Base-by-base conservation (phyloP, 2,888 invertebrate genomes). In the Hofmannophila pseudospretella region DNA sequence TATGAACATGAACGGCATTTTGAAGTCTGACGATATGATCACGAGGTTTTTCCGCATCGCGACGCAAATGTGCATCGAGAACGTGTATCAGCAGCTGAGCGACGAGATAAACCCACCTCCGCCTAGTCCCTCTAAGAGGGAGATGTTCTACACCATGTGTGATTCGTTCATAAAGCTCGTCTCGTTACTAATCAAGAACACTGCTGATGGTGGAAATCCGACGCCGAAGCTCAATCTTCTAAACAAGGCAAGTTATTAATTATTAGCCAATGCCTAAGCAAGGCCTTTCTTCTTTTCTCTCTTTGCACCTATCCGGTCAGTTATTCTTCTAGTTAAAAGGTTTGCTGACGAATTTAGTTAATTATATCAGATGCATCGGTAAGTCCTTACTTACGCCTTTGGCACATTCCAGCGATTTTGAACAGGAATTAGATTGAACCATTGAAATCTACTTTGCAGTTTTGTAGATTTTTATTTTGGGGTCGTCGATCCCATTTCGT, bases 1-100 rank as follows among this genome's bases (percentile, higher is more conserved):
- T 76, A 97, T 99, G 97, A 98, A 98, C 72, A 90, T 95, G 74
- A 59, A 79, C 29, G 84, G 99, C 3, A 97, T 99, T 42, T 87
- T 98, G 35, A 98, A 98, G 76, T 97, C 98, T 0, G 99, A 99
- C 67, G 99, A 99, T 66, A 89, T 98, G 62, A 98, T 99, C 45
- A 97, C 98, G 0, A 88, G 98, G 39, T 99, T 99, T 88, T 98
- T 99, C 89, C 92, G 99, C 28, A 91, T 98, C 43, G 97, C 97
- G 38, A 97, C 97, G 0, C 97, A 98, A 74, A 93, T 98, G 89
- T 98, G 98, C 75, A 95, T 98, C 1, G 97, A 98, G 71, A 91
- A 96, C 39, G 96, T 97, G 23, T 98, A 98, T 71, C 91, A 97
- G 40, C 91, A 92, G 35, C 79, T 96, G 7, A 89, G 89, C 4